Percentiles rank a stretch among this genome's conserved stretches.
phyloP scores from a whole-genome alignment of 2,888 invertebrate species.

The Nephrotoma flavescens region DNA sequence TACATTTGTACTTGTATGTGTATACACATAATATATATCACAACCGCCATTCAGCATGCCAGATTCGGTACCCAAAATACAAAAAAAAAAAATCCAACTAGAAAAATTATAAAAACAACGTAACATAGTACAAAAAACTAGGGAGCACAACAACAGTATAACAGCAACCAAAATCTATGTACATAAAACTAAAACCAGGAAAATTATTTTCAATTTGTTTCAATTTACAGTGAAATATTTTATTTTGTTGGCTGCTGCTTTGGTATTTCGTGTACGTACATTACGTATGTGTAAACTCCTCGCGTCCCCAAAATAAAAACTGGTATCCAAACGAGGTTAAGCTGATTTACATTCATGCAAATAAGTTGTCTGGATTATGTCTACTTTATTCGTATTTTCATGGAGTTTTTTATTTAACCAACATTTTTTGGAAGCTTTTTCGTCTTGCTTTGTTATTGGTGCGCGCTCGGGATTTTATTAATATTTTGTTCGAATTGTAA shows the following conservation, averaged over 20 bases:
- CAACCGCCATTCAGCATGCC: neutral
- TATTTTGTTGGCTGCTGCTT: neutral
- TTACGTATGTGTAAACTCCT: neutral
- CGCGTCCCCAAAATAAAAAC: neutral
- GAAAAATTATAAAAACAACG: neutral
- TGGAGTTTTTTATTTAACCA: neutral
- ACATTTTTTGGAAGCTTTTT: neutral
- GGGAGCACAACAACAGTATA: neutral
- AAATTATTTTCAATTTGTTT: neutral
- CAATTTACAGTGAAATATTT: neutral
- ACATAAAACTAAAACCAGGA: neutral
- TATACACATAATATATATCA: neutral
- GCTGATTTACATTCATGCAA: neutral
- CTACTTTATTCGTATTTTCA: neutral
- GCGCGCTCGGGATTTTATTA: neutral
- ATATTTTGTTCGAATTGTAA: neutral
- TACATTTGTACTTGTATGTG: neutral
- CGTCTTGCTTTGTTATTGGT: neutral
- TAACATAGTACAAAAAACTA: neutral
- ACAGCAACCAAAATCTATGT: neutral
- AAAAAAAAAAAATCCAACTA: neutral
- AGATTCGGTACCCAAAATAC: neutral
- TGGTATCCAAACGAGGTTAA: neutral
- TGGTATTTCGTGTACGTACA: neutral
- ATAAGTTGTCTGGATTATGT: neutral